Conservation (phyloP, 2,888 invertebrate genomes). For the Cecidostiba fungosa region DNA sequence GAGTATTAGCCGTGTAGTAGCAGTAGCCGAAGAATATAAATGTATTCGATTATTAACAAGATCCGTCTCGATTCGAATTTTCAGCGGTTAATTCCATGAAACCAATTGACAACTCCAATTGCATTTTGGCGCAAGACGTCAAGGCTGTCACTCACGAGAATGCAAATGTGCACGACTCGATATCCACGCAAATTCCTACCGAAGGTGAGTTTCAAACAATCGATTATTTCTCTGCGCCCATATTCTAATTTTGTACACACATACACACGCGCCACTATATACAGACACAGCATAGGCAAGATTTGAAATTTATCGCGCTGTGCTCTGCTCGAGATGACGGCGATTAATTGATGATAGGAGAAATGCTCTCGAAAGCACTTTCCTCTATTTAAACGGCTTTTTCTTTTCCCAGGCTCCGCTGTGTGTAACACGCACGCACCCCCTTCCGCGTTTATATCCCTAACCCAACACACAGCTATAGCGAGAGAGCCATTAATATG, state of each 20-base stretch:
- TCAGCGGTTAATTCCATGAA: slow-evolving; percentile 95
- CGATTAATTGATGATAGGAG: slow-evolving; percentile 42
- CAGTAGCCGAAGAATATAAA: slow-evolving; percentile 27
- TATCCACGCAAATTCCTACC: slow-evolving; percentile 86
- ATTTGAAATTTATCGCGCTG: slow-evolving; percentile 4
- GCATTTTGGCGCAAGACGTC: slow-evolving; percentile 94
- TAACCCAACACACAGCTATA: slow-evolving; percentile 53
- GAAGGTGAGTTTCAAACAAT: slow-evolving; percentile 82
- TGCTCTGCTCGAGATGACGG: background rate
- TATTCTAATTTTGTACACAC: slow-evolving; percentile 33
- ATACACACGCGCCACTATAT: too few relatives aligned
- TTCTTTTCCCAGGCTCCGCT: slow-evolving; percentile 29
- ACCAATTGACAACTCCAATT: slow-evolving; percentile 93
- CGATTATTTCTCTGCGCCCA: background rate
- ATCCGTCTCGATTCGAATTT: slow-evolving; percentile 71
- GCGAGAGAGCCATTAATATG: slow-evolving; percentile 60
- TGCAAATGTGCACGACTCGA: slow-evolving; percentile 87
- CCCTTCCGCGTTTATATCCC: slow-evolving; percentile 55
- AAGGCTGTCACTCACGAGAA: slow-evolving; percentile 94
- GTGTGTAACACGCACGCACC: slow-evolving; percentile 38
- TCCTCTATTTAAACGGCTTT: slow-evolving; percentile 53
- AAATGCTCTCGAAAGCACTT: slow-evolving; percentile 51
- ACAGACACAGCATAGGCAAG: too few relatives aligned
- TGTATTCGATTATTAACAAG: slow-evolving; percentile 58
- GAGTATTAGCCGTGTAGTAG: background rate